These are phyloP conservation scores for Melieria crassipennis DNA, from an alignment of 2,888 invertebrate species.

Conservation along the genomic window DNA sequence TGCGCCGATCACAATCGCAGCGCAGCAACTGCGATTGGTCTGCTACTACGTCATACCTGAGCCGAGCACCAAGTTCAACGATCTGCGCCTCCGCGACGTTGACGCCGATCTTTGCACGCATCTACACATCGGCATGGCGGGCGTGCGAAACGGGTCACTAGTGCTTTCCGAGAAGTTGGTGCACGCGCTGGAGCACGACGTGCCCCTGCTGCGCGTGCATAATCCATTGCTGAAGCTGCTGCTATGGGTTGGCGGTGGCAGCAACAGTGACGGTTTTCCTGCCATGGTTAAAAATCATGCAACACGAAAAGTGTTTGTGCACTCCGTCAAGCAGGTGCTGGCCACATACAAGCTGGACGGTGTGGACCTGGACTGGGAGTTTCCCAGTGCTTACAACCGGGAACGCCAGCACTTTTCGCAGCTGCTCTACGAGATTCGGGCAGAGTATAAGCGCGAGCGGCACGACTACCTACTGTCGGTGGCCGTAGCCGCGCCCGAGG, in stretches of 20 bases:
- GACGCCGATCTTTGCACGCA: conserved; percentile 84
- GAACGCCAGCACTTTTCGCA: conserved; percentile 80
- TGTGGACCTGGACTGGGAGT: conserved; percentile 84
- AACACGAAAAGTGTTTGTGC: conserved; percentile 73
- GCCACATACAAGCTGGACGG: conserved; percentile 60
- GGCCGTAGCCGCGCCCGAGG: conserved; percentile 82
- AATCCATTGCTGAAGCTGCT: conserved; percentile 80
- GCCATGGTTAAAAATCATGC: conserved; percentile 78
- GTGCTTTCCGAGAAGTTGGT: conserved; percentile 67
- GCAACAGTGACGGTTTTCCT: conserved; percentile 74
- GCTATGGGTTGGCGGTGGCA: conserved; percentile 75
- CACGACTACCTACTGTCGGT: conserved; percentile 74
- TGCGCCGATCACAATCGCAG: conserved; percentile 28
- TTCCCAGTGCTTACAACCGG: conserved; percentile 74
- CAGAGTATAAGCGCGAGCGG: conserved; percentile 72
- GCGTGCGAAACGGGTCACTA: conserved; percentile 72
- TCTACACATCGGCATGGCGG: conserved; percentile 81
- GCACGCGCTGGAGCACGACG: conserved; percentile 53
- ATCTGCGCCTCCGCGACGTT: conserved; percentile 70
- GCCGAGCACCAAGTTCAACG: conserved; percentile 44
- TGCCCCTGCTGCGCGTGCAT: conserved; percentile 67
- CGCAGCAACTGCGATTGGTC: conserved; percentile 57
- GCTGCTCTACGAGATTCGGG: conserved; percentile 77
- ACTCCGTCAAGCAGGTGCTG: conserved; percentile 66
- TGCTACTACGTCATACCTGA: conserved; percentile 78